A percentile compares a stretch with the other conserved stretches of the same genome.
Evolutionary conservation across 2,888 invertebrate genomes (phyloP).

Genomic region (Nomada fabriciana): DNA sequence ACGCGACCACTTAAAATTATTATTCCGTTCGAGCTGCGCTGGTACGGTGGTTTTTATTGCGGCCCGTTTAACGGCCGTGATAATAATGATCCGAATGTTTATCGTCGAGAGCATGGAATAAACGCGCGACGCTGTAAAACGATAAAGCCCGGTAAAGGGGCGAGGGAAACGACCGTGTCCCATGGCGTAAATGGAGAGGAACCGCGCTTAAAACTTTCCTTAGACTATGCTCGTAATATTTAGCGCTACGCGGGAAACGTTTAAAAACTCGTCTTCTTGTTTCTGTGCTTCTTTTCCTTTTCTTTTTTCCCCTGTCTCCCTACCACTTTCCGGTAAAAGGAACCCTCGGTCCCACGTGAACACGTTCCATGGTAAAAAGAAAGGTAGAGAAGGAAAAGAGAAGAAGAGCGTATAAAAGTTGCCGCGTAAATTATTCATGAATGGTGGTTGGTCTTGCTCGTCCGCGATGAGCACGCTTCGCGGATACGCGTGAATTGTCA

Average conservation of each 20-base stretch:
- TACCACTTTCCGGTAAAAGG: not conserved
- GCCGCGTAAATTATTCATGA: conserved; percentile 69
- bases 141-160: conserved; percentile 56
- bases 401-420: conserved; percentile 59
- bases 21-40: conserved; percentile 62
- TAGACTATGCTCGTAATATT: conserved; percentile 65
- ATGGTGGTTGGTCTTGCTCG: conserved; percentile 37
- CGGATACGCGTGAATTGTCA: conserved; percentile 58
- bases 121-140: conserved; percentile 60
- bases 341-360: conserved; percentile 7
- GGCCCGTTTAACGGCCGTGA: conserved; percentile 60
- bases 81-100: conserved; percentile 71
- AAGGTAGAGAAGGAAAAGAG: not conserved
- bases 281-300: not conserved
- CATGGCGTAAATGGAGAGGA: conserved; percentile 58
- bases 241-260: conserved; percentile 64
- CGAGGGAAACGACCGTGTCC: conserved; percentile 50
- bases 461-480: conserved; percentile 36
- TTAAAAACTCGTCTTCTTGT: conserved; percentile 55
- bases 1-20: conserved; percentile 60
- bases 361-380: conserved; percentile 25
- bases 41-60: conserved; percentile 48
- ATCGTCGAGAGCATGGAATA: conserved; percentile 60
- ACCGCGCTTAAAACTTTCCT: conserved; percentile 68
- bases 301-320: no score